Percentiles rank a stretch among this genome's conserved stretches.
phyloP scores from a whole-genome alignment of 1,140 invertebrate species.

The Drosophila burlai region DNA sequence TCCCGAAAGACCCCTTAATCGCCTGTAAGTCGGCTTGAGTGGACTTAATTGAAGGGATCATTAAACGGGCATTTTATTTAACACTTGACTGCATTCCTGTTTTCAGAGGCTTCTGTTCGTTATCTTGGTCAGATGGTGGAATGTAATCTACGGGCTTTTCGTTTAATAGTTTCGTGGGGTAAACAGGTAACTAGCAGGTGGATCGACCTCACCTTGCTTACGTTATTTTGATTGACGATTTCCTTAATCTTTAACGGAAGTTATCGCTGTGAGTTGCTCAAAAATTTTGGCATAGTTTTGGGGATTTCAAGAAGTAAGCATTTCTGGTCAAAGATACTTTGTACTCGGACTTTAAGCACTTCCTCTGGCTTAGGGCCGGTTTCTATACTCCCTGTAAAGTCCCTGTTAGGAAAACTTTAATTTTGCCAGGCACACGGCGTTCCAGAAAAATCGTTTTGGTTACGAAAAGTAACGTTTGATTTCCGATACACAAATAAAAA shows the following conservation, averaged over 20 bases:
- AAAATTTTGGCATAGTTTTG: not conserved
- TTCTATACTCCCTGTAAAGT: too few species aligned
- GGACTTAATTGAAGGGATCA: conserved; percentile 29
- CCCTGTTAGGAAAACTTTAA: too few species aligned
- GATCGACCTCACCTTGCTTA: not conserved
- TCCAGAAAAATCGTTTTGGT: too few species aligned
- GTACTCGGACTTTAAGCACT: not conserved
- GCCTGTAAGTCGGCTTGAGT: conserved; percentile 28
- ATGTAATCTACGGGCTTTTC: not conserved
- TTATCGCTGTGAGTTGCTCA: not conserved
- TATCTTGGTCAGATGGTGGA: conserved; percentile 13
- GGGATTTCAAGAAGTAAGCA: not conserved
- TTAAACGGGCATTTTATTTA: conserved; percentile 50
- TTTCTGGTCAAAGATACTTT: not conserved
- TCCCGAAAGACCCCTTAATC: conserved; percentile 23
- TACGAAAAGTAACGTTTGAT: too few species aligned
- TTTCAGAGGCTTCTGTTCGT: conserved; percentile 1
- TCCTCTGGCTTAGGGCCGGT: too few species aligned
- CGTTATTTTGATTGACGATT: not conserved
- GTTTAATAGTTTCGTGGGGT: not conserved
- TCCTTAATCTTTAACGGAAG: not conserved
- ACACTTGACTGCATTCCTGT: conserved; percentile 28
- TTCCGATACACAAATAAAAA: too few species aligned
- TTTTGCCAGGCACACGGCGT: too few species aligned
- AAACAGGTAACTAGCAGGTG: not conserved